Evolutionary conservation across 2,888 invertebrate species (phyloP), one percentile per base, ranked within the genome.

Genomic region (Oegoconia quadripuncta): DNA sequence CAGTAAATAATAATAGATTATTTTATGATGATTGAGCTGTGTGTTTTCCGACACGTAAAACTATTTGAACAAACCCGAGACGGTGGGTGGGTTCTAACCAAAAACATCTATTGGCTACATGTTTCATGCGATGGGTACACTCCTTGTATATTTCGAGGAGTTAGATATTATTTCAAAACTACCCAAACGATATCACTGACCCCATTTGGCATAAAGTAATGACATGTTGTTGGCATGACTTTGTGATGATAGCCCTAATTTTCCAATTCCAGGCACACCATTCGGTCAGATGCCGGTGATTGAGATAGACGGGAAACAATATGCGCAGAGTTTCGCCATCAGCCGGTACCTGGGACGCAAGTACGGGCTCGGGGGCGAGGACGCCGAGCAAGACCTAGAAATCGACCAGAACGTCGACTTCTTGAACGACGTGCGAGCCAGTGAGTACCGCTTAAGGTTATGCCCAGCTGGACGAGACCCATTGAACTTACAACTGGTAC

Each of bases 241-340:
- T 6, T 20, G 4, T 20, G 20, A 20, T 20, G 7, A 4, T 20
- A 20, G 7, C 4, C 20, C 5, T 7, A 6, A 23, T 23, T 25
- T n/a, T 1, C 12, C n/a, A 25, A 25, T 33, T 33, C 3, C 64
- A 91, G 84, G 74, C n/a, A 90, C 83, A 50, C 89, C 90, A 0
- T 91, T 90, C 62, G 91, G 92, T 0, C 90, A 91, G 64, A 64
- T 91, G 44, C 93, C 93, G 0, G 64, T 91, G 0, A 55, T 93
- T 33, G 90, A 90, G 67, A 75, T 91, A 3, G 89, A 92, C 40
- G 92, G 91, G 2, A 91, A 91, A 60, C 64, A 76, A 46, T 74
- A 89, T 42, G 81, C 89, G 14, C 92, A 93, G 64, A 90, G 90
- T 17, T 34, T 74, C 2, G 89, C 92, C 3, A 90, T 93, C 43